Base-by-base conservation (phyloP, 2,888 invertebrate genomes). In the Penaeus monodon region DNA sequence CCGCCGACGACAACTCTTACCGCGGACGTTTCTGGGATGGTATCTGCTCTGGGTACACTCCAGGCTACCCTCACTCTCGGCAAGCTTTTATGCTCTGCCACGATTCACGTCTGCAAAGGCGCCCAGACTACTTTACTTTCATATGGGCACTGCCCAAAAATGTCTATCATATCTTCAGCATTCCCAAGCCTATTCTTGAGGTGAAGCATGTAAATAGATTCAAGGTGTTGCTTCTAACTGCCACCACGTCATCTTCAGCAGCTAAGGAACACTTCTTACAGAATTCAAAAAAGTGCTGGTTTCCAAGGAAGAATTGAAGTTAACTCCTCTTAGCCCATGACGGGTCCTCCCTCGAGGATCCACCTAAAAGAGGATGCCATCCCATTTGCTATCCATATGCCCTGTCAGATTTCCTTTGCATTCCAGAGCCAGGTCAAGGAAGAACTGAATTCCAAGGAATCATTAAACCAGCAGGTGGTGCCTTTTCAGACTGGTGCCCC, bases 171-270 rank as follows among this genome's bases (percentile, higher is more conserved):
- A 49, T 78, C 78, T 10, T 3, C n/a, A 20, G 49, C 66, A 44
- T 81, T 81, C 68, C 81, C 70, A 81, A 81, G 49, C 81, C 81
- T n/a, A 66, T 81, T n/a, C 49, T 81, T n/a, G 68, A 33, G 8
- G 81, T 81, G 17, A 81, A 2, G 22, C 81, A 70, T 81, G 68
- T 81, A 0, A 81, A 81, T 7, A 66, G 68, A 44, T 81, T 68
- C 29, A 68, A 20, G 22, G 68, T 38, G n/a, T 27, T 81, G 10
- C 81, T 44, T 24, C 1, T 66, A 66, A 10, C 68, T 22, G 64
- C n/a, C n/a, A 68, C 68, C 49, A 66, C 44, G 38, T 81, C 44
- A 44, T 68, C 68, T 6, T 33, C 66, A 38, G 81, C 27, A 12
- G n/a, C 81, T 29, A 44, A 24, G 33, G 81, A 65, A 4, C 68